Percentiles rank a stretch among this genome's conserved stretches.
phyloP scores from a whole-genome alignment of 1,140 invertebrate genomes.

The Microplitis mediator region DNA sequence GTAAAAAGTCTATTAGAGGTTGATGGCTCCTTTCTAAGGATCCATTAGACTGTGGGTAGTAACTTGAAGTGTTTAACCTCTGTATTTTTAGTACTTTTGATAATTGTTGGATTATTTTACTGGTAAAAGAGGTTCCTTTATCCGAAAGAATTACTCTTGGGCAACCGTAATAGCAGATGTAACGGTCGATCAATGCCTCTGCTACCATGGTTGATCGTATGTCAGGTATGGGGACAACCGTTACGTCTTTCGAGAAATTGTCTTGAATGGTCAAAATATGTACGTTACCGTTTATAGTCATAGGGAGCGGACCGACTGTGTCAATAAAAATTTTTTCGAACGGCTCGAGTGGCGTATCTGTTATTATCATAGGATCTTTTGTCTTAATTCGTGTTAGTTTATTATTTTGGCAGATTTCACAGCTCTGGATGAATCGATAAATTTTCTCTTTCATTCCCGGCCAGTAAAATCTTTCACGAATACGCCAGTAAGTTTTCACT shows the following conservation, averaged over 20 bases:
- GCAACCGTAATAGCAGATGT: too few species aligned
- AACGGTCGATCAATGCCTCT: constrained; percentile 16
- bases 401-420: too few species aligned
- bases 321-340: constrained; percentile 26
- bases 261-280: constrained; percentile 40
- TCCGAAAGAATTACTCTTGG: constrained; percentile 36
- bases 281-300: neutral
- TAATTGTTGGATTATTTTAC: constrained; percentile 35
- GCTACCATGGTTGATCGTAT: constrained; percentile 36
- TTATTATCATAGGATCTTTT: neutral
- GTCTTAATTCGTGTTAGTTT: neutral
- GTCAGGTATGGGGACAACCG: constrained; percentile 31
- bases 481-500: neutral
- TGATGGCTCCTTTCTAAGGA: constrained; percentile 4
- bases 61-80: constrained; percentile 3
- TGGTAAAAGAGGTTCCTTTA: constrained; percentile 36
- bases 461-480: too few species aligned
- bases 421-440: too few species aligned
- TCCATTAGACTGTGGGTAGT: constrained; percentile 22
- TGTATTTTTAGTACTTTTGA: constrained; percentile 36
- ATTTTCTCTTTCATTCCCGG: too few species aligned
- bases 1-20: neutral
- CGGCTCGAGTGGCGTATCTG: constrained; percentile 14
- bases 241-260: constrained; percentile 42
- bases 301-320: constrained; percentile 1